Evolutionary conservation across 2,888 invertebrate species (phyloP).

Genomic region (Scrobipalpa costella): DNA sequence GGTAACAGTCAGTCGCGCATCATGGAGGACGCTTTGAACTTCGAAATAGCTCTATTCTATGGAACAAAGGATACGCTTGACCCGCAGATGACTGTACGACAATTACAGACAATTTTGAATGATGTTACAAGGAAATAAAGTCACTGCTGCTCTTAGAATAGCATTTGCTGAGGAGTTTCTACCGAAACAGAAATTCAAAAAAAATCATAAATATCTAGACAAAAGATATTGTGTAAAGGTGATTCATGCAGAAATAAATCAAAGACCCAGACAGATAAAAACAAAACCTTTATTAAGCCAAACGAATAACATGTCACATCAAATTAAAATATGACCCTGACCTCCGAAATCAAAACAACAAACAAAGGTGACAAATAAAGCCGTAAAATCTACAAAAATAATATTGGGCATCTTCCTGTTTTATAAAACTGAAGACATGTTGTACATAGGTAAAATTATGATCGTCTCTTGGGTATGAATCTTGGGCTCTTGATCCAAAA

Average conservation of each 20-base stretch:
- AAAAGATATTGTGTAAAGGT: neutral
- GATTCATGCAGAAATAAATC: neutral
- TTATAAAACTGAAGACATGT: neutral
- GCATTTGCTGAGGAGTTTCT: no score
- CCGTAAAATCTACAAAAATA: constrained; percentile 69
- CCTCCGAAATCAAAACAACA: constrained; percentile 29
- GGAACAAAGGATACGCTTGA: no score
- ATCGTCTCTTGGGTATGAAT: no score
- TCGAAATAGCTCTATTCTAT: no score
- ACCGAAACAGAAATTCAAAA: no score
- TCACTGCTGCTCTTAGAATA: no score
- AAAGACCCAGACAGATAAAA: neutral
- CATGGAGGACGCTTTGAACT: no score
- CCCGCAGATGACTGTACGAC: no score
- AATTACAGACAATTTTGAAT: no score
- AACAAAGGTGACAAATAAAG: constrained; percentile 48
- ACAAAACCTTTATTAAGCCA: neutral
- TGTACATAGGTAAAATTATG: neutral
- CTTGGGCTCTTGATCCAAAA: neutral
- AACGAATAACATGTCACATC: constrained; percentile 24
- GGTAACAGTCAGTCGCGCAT: neutral
- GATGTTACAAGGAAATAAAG: no score
- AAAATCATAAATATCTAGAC: neutral
- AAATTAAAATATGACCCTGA: constrained; percentile 26
- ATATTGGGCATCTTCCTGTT: constrained; percentile 52